Conservation (phyloP, 2,113 vertebrate species). For the Cyprinodon variegatus region DNA sequence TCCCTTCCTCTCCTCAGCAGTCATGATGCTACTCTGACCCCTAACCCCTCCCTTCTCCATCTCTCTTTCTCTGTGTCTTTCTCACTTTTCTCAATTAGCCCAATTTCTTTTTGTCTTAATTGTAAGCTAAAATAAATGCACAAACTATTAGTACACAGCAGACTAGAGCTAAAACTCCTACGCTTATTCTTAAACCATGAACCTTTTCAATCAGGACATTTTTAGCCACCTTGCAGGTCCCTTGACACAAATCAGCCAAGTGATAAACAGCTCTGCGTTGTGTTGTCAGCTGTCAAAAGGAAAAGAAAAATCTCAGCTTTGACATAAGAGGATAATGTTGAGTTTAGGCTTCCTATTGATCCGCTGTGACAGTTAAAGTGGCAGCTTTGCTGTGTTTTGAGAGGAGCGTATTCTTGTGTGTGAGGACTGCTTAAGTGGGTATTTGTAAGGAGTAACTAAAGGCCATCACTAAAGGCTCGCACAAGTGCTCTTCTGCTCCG, state of each 20-base stretch:
- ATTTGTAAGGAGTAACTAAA: constrained; percentile 64
- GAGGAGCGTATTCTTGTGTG: constrained; percentile 52
- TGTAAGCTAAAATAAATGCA: constrained; percentile 27
- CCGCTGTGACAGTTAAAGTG: constrained; percentile 62
- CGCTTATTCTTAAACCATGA: constrained; percentile 2
- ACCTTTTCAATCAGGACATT: constrained; percentile 23
- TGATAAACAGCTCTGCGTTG: constrained; percentile 4
- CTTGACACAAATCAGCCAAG: constrained; percentile 3
- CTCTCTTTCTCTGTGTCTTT: constrained; percentile 36
- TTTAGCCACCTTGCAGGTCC: background rate
- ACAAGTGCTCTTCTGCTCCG: constrained; percentile 69
- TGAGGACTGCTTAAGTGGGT: constrained; percentile 62
- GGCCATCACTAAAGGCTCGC: constrained; percentile 64
- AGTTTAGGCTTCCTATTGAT: constrained; percentile 54
- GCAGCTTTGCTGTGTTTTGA: constrained; percentile 53
- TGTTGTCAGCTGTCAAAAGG: constrained; percentile 2
- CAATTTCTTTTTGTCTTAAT: constrained; percentile 32
- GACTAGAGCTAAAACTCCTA: constrained; percentile 29
- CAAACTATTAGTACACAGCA: constrained; percentile 31
- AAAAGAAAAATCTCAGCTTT: constrained; percentile 32
- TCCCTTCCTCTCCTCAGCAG: constrained; percentile 66
- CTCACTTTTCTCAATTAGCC: constrained; percentile 38
- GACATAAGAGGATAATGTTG: constrained; percentile 49
- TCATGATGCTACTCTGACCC: constrained; percentile 75
- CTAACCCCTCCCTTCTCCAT: constrained; percentile 40